These are phyloP conservation scores for Artemisiospiza belli DNA, from an alignment of 2,113 vertebrate genomes.

Conservation along the genomic window DNA sequence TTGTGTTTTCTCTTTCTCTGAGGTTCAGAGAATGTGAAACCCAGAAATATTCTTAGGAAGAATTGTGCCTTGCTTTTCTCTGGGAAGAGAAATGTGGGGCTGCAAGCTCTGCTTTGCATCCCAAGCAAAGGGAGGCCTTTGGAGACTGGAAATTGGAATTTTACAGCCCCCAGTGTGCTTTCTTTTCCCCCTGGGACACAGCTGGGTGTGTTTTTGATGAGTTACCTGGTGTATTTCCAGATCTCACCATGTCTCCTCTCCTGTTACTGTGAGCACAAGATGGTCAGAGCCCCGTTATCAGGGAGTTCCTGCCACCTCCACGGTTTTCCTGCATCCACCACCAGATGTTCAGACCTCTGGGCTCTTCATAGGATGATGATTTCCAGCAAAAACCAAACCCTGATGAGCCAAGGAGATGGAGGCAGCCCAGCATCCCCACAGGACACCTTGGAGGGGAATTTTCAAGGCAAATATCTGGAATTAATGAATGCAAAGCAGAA, in stretches of 20 bases:
- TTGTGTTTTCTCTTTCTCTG: too few relatives aligned
- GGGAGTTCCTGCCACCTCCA: neutral
- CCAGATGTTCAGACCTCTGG: neutral
- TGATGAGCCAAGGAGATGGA: neutral
- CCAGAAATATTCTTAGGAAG: too few relatives aligned
- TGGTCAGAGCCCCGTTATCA: neutral
- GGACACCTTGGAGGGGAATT: neutral
- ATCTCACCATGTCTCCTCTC: neutral
- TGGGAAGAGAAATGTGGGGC: too few relatives aligned
- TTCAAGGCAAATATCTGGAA: neutral
- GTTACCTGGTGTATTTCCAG: neutral
- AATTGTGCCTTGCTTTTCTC: too few relatives aligned
- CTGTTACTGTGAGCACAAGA: neutral
- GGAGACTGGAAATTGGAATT: neutral
- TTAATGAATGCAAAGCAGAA: neutral
- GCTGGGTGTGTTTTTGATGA: neutral
- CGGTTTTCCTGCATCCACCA: neutral
- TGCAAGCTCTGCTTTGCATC: neutral
- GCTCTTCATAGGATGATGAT: neutral
- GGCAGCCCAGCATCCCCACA: neutral
- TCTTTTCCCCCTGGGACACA: accelerated
- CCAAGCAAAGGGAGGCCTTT: neutral
- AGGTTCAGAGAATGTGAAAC: too few relatives aligned
- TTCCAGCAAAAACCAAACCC: neutral
- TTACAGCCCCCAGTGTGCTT: accelerated